Base-by-base conservation (phyloP, 2,888 invertebrate species). In the Lepidochrysops patricia region DNA sequence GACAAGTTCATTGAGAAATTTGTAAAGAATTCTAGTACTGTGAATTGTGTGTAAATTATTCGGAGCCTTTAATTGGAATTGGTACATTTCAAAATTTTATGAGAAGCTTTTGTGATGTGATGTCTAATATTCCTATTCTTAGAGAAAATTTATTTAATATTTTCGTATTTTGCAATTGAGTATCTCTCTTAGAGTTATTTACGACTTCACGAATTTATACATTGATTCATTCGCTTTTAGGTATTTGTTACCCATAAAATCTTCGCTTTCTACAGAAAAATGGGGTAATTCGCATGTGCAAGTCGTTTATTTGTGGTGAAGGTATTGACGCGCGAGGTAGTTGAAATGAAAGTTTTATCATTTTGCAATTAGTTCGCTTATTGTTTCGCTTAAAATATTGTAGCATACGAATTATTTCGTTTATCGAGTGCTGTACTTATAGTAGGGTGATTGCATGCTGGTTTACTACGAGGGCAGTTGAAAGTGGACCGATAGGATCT, bases 61-160 rank as follows among this genome's bases (percentile, higher is more conserved):
- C 9, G 32, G 12, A 54, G 54, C 12, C 29, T 15, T 29, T 27
- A 12, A 7, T 52, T 35, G 6, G 34, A 69, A 60, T 82, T 84
- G 88, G 86, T 82, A 77, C 85, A 80, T 87, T 87, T 80, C 80
- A 70, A 73, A 72, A 74, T 77, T 69, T 62, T 66, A 75, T 73
- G 75, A 74, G 71, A 77, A 80, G 88, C 88, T 89, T 89, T 82
- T 88, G 88, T 88, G 87, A 87, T 88, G 88, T 88, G 84, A 83
- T 84, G 79, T 86, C 76, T 81, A 73, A 76, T 76, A 79, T 77
- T 77, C 74, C 72, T 74, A 67, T 69, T 70, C 66, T 64, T 79
- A 80, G 74, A 72, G 63, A 67, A 71, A 63, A 67, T 66, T 67
- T 69, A 19, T 68, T 69, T 68, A 70, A 68, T 72, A 70, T 70